phyloP scores from a whole-genome alignment of 2,888 invertebrate genomes.

The Tenthredo distinguenda region DNA sequence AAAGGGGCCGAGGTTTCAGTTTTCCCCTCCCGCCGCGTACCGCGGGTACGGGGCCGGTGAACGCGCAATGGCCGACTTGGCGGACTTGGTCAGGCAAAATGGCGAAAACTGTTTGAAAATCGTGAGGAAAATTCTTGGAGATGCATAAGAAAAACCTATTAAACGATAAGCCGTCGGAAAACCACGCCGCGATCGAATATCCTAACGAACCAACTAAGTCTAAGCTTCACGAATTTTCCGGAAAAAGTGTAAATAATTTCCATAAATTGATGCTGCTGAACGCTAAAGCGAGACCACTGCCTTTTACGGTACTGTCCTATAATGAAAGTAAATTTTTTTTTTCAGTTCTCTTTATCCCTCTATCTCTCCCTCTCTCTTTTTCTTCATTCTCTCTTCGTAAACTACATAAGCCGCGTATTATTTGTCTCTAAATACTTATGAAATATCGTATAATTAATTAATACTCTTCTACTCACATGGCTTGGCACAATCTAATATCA shows the following conservation, averaged over 20 bases:
- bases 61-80: constrained; percentile 74
- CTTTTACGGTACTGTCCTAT: constrained; percentile 1
- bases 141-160: not conserved
- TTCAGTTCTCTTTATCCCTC: not conserved
- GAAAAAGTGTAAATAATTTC: constrained; percentile 13
- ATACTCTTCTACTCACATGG: constrained; percentile 69
- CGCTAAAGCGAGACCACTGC: constrained; percentile 32
- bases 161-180: not conserved
- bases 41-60: not conserved
- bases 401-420: not conserved
- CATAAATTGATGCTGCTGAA: not conserved
- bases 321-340: not conserved
- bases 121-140: constrained; percentile 14
- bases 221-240: not conserved
- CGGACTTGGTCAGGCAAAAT: constrained; percentile 72
- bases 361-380: not conserved
- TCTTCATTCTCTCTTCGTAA: not conserved
- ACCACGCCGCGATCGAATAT: not conserved
- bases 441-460: constrained; percentile 32
- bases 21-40: constrained; percentile 12
- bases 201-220: not conserved
- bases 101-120: constrained; percentile 71
- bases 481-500: constrained; percentile 78
- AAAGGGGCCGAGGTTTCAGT: constrained; percentile 44
- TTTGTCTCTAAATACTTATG: not conserved